These are phyloP conservation scores for Automeris io DNA, from an alignment of 2,888 invertebrate genomes.

Conservation along the genomic window DNA sequence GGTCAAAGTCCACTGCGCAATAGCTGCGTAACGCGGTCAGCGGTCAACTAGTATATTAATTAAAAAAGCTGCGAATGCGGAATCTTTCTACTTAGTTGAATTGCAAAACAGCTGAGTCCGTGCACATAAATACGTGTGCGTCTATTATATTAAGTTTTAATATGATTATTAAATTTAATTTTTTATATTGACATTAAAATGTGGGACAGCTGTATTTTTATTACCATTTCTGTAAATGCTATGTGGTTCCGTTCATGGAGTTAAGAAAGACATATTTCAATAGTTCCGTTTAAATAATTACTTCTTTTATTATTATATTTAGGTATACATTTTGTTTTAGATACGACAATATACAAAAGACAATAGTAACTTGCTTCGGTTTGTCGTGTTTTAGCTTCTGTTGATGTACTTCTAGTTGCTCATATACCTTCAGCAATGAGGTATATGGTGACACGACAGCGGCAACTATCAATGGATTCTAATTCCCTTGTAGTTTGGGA, in stretches of 20 bases:
- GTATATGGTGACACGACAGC: too few relatives aligned
- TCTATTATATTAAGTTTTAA: conserved; percentile 12
- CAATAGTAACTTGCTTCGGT: too few relatives aligned
- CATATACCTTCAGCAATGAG: too few relatives aligned
- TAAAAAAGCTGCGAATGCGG: conserved; percentile 18
- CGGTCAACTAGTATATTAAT: conserved; percentile 23
- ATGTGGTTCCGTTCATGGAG: not conserved
- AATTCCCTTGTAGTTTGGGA: too few relatives aligned
- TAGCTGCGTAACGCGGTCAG: conserved; percentile 20
- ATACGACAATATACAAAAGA: too few relatives aligned
- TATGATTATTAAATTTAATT: not conserved
- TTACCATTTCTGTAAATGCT: not conserved
- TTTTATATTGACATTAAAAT: not conserved
- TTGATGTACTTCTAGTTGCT: too few relatives aligned
- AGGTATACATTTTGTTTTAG: too few relatives aligned
- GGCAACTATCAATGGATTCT: too few relatives aligned
- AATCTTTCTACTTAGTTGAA: conserved; percentile 9
- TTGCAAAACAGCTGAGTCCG: conserved; percentile 7
- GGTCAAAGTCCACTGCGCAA: conserved; percentile 28
- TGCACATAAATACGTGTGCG: conserved; percentile 11
- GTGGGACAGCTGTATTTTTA: conserved; percentile 13
- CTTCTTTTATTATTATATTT: too few relatives aligned
- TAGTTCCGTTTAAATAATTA: too few relatives aligned
- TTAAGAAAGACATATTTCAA: too few relatives aligned
- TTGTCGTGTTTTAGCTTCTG: too few relatives aligned